Percentiles rank a stretch among this genome's conserved stretches.
These are phyloP conservation scores for Ariopsis seemanni DNA, from an alignment of 2,113 vertebrate genomes.

Conservation along the genomic window DNA sequence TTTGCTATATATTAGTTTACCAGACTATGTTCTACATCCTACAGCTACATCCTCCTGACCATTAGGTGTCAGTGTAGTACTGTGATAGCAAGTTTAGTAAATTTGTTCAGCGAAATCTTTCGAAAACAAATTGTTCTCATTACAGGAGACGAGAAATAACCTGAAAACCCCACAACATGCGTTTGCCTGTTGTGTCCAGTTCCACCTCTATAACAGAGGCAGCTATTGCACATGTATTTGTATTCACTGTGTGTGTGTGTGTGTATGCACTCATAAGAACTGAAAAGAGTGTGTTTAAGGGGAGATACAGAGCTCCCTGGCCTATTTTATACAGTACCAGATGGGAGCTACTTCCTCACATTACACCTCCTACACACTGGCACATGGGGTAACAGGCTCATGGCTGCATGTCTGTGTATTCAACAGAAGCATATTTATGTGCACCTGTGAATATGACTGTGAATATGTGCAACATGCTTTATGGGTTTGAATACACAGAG, in stretches of 20 bases:
- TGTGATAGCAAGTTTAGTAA: neutral
- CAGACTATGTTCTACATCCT: neutral
- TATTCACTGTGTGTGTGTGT: neutral
- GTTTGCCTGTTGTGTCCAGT: conserved; percentile 1
- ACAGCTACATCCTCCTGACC: conserved; percentile 39
- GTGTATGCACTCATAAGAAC: neutral
- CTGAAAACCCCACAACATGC: neutral
- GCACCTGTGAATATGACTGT: conserved; percentile 16
- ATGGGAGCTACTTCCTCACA: conserved; percentile 33
- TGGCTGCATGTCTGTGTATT: conserved; percentile 11
- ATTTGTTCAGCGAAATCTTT: conserved; percentile 65
- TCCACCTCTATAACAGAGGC: neutral
- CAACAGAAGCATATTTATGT: conserved; percentile 23
- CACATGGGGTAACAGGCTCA: conserved; percentile 34
- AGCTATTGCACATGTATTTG: neutral
- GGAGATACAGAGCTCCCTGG: neutral
- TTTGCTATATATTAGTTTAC: neutral
- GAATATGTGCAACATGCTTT: conserved; percentile 22
- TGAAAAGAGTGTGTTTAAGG: conserved; percentile 18
- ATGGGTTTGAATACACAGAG: neutral
- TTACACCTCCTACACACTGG: conserved; percentile 22
- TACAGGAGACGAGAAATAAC: conserved; percentile 46
- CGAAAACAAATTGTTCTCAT: conserved; percentile 74
- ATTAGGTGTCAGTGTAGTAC: conserved; percentile 71
- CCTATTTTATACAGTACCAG: conserved; percentile 39